Percentiles rank a stretch among this genome's conserved stretches.
Conservation (phyloP, 2,113 vertebrate genomes). For the Sturnira hondurensis region DNA sequence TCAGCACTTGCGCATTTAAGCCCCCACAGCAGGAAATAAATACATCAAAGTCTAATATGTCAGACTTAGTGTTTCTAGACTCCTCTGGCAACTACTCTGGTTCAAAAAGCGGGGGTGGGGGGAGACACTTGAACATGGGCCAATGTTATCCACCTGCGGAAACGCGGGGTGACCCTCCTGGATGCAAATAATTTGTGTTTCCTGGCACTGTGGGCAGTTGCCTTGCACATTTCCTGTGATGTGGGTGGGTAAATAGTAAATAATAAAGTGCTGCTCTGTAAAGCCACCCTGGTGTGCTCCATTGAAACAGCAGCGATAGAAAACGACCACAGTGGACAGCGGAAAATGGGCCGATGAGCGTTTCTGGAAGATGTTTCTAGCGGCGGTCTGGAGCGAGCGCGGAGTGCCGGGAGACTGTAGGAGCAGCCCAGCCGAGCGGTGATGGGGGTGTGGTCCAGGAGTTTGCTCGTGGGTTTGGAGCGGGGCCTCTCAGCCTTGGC, state of each 20-base stretch:
- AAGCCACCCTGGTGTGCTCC: background rate
- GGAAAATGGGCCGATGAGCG: background rate
- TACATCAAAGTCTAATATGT: background rate
- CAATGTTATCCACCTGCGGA: background rate
- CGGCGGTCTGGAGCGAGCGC: background rate
- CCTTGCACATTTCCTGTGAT: background rate
- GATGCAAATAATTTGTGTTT: too few species aligned
- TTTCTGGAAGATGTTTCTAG: background rate
- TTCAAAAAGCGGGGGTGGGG: background rate
- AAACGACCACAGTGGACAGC: background rate
- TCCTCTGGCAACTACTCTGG: background rate
- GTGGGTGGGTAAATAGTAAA: background rate
- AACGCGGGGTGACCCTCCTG: background rate
- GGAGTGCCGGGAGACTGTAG: background rate
- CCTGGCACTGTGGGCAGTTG: too few species aligned
- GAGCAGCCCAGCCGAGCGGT: fast-evolving
- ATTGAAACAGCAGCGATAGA: background rate
- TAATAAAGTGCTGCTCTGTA: background rate
- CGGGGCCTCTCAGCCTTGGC: too few species aligned
- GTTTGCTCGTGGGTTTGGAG: background rate
- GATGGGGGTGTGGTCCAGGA: background rate
- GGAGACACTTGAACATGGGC: background rate
- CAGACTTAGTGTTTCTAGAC: background rate
- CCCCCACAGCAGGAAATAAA: background rate
- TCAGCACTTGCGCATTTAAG: background rate